Base-by-base conservation (phyloP, 1,140 invertebrate genomes). In the Rhyzopertha dominica region DNA sequence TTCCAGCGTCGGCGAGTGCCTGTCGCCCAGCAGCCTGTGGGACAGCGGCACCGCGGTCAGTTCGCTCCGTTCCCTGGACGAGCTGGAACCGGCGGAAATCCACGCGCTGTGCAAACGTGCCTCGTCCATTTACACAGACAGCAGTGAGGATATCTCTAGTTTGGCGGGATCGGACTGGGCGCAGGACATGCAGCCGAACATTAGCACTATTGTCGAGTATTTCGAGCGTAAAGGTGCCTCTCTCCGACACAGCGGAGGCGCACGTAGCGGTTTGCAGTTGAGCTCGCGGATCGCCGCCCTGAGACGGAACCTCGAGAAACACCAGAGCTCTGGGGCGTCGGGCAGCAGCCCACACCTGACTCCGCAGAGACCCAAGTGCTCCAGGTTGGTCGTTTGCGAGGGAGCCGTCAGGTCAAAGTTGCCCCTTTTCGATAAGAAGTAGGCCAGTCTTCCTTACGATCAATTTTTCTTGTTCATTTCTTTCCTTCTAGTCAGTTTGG, bases 181-280 rank as follows among this genome's bases (percentile, higher is more conserved):
- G 41, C 80, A 25, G 76, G 82, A 18, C 76, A 78, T 60, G 22
- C 63, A 76, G 26, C 63, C 65, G 47, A 61, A 89, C 72, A 90
- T 91, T 34, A 82, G 84, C 26, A 85, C 85, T 56, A 90, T 90
- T 44, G 87, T 91, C 8, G 87, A 91, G 50, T 91, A 90, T 62
- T 90, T 91, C 61, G 88, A 91, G 65, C 72, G 82, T 10, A 87
- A 89, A 69, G 75, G 77, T 5, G 56, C 60, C 1, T 55, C 32
- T 19, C 45, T 62, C 16, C 34, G 62, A 14, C 60, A 64, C 37
- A 48, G 56, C 2, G 58, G 58, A 1, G 56, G 52, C 1, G 54
- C 46, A 1, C 32, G 54, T 12, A 56, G 58, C 9, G 59, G 58
- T 13, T 35, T 56, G 26, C 59, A 62, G 26, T 34, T 59, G 5